Conservation (phyloP, 2,113 vertebrate genomes). For the Mionectes macconnelli region DNA sequence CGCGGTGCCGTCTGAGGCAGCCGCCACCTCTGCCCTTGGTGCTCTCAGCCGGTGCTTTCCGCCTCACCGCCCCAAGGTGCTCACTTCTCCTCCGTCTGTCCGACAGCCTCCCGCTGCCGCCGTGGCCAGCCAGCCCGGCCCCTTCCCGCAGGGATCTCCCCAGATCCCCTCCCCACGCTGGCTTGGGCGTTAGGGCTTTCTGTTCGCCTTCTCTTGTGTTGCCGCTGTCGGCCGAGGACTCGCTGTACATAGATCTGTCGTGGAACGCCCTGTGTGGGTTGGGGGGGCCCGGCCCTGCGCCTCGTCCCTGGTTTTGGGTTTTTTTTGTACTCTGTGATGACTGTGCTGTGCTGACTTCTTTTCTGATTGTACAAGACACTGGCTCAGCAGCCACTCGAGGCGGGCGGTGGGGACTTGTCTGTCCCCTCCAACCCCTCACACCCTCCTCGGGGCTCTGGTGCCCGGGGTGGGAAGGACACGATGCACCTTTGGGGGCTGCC, state of each 20-base stretch:
- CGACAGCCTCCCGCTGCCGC: background rate
- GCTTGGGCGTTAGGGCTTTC: conserved; percentile 33
- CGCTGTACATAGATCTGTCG: conserved; percentile 61
- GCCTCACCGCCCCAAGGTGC: conserved; percentile 55
- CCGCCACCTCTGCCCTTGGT: background rate
- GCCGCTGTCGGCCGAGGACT: background rate
- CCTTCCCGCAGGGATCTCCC: background rate
- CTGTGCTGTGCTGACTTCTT: conserved; percentile 67
- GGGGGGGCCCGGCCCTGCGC: conserved; percentile 6
- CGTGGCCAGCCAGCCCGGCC: background rate
- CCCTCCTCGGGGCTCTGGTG: background rate
- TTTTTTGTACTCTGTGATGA: conserved; percentile 65
- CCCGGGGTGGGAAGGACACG: background rate
- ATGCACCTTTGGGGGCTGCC: background rate
- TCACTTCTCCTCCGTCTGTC: conserved; percentile 35
- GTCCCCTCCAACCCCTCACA: background rate
- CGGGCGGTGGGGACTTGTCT: background rate
- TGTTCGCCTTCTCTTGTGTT: conserved; percentile 6
- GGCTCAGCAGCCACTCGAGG: conserved; percentile 46
- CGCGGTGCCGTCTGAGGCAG: background rate
- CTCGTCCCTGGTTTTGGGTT: background rate
- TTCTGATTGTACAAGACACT: conserved; percentile 60
- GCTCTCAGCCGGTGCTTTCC: background rate
- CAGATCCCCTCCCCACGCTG: background rate
- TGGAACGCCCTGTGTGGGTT: conserved; percentile 12